A percentile compares a stretch with the other conserved stretches of the same genome.
phyloP scores from a whole-genome alignment of 2,888 invertebrate genomes.

The Chrysolina americana region DNA sequence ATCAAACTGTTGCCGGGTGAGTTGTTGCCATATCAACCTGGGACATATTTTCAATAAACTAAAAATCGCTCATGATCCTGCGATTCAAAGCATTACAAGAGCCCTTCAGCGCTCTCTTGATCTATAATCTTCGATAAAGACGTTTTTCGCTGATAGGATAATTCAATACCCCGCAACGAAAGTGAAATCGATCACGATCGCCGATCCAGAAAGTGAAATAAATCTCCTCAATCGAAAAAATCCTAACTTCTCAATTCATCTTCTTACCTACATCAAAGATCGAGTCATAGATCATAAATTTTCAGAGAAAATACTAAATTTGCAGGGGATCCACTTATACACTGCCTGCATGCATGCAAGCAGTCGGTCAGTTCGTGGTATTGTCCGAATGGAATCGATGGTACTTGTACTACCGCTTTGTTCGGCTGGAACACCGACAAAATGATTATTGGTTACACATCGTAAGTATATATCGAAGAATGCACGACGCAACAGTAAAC shows the following conservation, averaged over 20 bases:
- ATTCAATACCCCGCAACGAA: conserved; percentile 20
- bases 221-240: conserved; percentile 51
- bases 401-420: conserved; percentile 45
- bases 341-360: conserved; percentile 54
- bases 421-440: conserved; percentile 62
- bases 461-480: conserved; percentile 61
- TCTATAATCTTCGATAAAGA: conserved; percentile 17
- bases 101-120: not conserved
- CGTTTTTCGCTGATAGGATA: conserved; percentile 22
- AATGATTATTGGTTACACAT: conserved; percentile 68
- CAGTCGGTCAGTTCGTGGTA: conserved; percentile 49
- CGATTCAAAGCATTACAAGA: not conserved
- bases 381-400: conserved; percentile 28
- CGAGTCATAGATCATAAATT: conserved; percentile 62
- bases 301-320: conserved; percentile 63
- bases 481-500: conserved; percentile 48
- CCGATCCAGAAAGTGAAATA: conserved; percentile 42
- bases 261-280: conserved; percentile 64
- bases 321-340: conserved; percentile 61
- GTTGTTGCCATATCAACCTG: no score
- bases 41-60: no score
- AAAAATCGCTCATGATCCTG: no score
- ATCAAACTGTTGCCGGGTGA: no score
- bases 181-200: conserved; percentile 27
- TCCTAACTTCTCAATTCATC: conserved; percentile 65